Evolutionary conservation across 1,140 invertebrate genomes (phyloP), one percentile per base, ranked within the genome.

Genomic region (Diorhabda sublineata): DNA sequence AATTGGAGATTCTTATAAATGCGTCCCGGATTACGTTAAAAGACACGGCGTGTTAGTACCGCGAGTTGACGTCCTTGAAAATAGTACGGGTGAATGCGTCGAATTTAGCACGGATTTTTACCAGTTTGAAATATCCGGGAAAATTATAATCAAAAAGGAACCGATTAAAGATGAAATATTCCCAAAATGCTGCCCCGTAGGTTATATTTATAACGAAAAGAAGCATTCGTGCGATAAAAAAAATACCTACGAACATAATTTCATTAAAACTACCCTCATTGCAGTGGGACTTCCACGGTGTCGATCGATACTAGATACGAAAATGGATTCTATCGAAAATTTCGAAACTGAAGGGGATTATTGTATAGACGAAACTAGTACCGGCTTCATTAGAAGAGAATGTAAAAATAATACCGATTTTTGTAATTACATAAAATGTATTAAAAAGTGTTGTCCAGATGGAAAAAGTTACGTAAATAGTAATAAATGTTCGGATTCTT

Each of bases 391-490:
- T 9, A 59, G 71, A n/a, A 66, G 74, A 56, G 67, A 67, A 26
- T 75, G 74, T 52, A 64, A 68, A 11, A 63, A 67, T 7, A 67
- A 75, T 52, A 8, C 43, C 3, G 7, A 45, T 0, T 52, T 75
- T 58, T 75, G 74, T 65, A 43, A 59, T 5, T 5, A 62, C 11
- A 65, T 57, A 7, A 66, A 52, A 43, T 75, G 74, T 57, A 58
- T 75, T 2, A 66, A 62, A 42, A 75, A 75, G 42, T 75, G 74
- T 42, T 75, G 74, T 58, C 63, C 66, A 4, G 74, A 75, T 68
- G 74, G 74, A 0, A 70, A 74, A 45, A 75, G 74, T 64, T 75
- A 69, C 43, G 63, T 74, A 42, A 58, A 61, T 52, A 72, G 74
- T 9, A 2, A 52, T 3, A 63, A 66, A 5, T 75, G 74, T 58